Evolutionary conservation across 2,888 invertebrate genomes (phyloP).

Genomic region (Deilephila elpenor): DNA sequence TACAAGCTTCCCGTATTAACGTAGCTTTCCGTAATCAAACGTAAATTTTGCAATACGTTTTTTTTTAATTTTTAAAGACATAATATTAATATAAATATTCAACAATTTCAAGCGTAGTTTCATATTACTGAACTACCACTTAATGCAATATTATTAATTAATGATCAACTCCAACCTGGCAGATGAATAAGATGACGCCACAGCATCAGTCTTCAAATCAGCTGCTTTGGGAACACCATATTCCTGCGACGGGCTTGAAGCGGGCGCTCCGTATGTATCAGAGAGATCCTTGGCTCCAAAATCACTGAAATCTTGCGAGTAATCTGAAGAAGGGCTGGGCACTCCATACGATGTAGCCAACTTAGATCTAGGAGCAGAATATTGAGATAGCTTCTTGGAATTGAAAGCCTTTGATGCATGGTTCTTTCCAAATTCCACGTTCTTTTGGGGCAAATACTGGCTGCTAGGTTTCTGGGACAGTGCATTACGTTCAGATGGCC

Average conservation of each 20-base stretch:
- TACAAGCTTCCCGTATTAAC: too few species aligned
- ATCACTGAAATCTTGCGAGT: conserved; percentile 47
- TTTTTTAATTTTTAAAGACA: too few species aligned
- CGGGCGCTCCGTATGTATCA: conserved; percentile 72
- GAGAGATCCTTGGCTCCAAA: conserved; percentile 48
- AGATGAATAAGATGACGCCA: conserved; percentile 64
- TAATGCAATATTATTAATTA: background rate
- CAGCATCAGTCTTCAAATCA: conserved; percentile 66
- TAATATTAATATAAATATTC: too few species aligned
- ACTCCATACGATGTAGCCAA: conserved; percentile 52
- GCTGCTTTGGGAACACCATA: conserved; percentile 76
- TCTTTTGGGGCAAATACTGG: conserved; percentile 1
- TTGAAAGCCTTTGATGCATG: conserved; percentile 56
- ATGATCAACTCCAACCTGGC: conserved; percentile 51
- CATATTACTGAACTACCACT: too few species aligned
- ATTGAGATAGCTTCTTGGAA: conserved; percentile 54
- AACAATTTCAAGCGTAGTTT: too few species aligned
- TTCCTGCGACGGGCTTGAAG: conserved; percentile 64
- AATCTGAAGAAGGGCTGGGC: conserved; percentile 51
- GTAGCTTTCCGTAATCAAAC: too few species aligned
- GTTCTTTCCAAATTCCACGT: conserved; percentile 34
- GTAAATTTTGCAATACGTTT: too few species aligned
- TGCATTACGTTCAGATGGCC: background rate
- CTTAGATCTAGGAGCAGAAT: conserved; percentile 53
- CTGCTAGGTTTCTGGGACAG: background rate